These are phyloP conservation scores for Rhopalosiphum nymphaeae DNA, from an alignment of 2,888 invertebrate species.

Conservation along the genomic window DNA sequence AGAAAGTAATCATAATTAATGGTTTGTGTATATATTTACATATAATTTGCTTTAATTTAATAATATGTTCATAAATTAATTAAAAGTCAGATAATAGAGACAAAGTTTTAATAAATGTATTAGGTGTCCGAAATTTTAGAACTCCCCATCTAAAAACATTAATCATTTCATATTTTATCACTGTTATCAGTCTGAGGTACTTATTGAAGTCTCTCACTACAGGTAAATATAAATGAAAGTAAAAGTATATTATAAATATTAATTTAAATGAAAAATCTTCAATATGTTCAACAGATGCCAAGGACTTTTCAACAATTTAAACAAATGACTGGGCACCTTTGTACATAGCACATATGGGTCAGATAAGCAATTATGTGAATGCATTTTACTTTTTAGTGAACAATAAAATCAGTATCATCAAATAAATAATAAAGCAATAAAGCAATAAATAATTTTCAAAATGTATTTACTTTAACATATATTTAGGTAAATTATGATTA, in stretches of 20 bases:
- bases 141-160: background rate
- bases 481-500: background rate
- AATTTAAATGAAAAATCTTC: background rate
- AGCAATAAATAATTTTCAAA: background rate
- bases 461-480: background rate
- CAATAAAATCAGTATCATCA: background rate
- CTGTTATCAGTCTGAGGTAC: background rate
- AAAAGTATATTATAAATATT: background rate
- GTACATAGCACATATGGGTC: background rate
- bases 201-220: background rate
- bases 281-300: background rate
- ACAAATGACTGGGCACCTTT: too few species aligned
- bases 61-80: background rate
- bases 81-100: background rate
- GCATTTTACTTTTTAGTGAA: background rate
- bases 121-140: background rate
- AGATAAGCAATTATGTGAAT: background rate
- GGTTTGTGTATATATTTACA: background rate
- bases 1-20: conserved; percentile 3
- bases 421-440: background rate
- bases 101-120: background rate
- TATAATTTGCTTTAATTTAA: background rate
- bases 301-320: too few species aligned
- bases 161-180: background rate
- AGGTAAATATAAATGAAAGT: background rate